Evolutionary conservation across 2,888 invertebrate species (phyloP).

Genomic region (Omphaloscelis lunosa): DNA sequence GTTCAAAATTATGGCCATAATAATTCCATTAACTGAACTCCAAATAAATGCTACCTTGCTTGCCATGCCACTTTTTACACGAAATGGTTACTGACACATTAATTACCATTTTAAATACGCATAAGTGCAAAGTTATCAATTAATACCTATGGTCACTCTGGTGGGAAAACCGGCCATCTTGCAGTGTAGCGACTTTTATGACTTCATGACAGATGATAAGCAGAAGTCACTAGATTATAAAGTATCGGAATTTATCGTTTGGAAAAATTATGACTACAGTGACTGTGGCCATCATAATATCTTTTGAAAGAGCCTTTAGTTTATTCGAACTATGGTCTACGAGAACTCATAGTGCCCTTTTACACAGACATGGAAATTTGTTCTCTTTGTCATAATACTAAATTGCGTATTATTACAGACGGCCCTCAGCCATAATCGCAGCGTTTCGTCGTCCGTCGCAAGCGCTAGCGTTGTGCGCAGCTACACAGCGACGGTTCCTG

Average conservation of each 20-base stretch:
- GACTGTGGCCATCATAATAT: background rate
- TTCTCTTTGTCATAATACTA: background rate
- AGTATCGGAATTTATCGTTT: background rate
- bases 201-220: background rate
- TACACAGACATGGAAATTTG: background rate
- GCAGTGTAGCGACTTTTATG: background rate
- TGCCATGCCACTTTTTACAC: background rate
- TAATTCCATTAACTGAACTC: background rate
- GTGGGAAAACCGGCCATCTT: background rate
- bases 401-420: constrained; percentile 75
- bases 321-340: background rate
- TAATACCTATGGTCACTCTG: constrained; percentile 84
- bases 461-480: constrained; percentile 90
- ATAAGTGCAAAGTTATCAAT: background rate
- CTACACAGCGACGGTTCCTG: constrained; percentile 86
- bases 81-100: background rate
- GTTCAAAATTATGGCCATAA: background rate
- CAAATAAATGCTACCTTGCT: background rate
- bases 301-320: background rate
- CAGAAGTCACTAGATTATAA: background rate
- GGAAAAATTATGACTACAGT: background rate
- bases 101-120: background rate
- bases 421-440: constrained; percentile 92
- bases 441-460: constrained; percentile 91
- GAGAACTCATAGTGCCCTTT: background rate